phyloP scores from a whole-genome alignment of 2,888 invertebrate species.

The Cryptosula pallasiana region DNA sequence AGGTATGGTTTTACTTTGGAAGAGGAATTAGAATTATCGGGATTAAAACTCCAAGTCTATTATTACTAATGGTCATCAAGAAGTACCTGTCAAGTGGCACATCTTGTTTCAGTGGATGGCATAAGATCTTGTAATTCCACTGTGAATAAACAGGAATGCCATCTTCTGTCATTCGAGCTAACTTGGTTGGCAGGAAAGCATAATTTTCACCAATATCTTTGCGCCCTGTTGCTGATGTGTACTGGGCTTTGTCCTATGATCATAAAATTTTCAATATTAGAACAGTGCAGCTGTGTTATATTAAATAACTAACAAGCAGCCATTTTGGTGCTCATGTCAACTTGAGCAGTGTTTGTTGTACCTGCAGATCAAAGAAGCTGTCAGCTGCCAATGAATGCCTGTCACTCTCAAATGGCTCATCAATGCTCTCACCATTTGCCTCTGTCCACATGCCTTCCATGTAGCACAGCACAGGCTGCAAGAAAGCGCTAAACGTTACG shows the following conservation, averaged over 20 bases:
- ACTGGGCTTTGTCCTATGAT: conserved; percentile 30
- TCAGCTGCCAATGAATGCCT: conserved; percentile 36
- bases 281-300: too few relatives aligned
- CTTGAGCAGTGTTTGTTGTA: too few relatives aligned
- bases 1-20: not conserved
- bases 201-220: conserved; percentile 35
- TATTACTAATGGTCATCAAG: too few relatives aligned
- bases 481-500: conserved; percentile 17
- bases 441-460: conserved; percentile 36
- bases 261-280: not conserved
- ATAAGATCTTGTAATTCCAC: conserved; percentile 38
- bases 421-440: conserved; percentile 27
- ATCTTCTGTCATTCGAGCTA: conserved; percentile 31
- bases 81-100: conserved; percentile 28
- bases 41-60: too few relatives aligned
- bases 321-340: too few relatives aligned
- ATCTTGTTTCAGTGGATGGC: conserved; percentile 32
- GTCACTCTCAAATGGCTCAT: conserved; percentile 37
- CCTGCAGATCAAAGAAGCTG: conserved; percentile 35
- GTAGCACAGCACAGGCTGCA: conserved; percentile 32
- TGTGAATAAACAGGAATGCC: conserved; percentile 35
- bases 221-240: conserved; percentile 34
- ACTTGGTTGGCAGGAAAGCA: conserved; percentile 36
- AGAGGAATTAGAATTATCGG: too few relatives aligned
- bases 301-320: too few relatives aligned